phyloP scores from a whole-genome alignment of 2,113 vertebrate species.

The Ageneiosus marmoratus region DNA sequence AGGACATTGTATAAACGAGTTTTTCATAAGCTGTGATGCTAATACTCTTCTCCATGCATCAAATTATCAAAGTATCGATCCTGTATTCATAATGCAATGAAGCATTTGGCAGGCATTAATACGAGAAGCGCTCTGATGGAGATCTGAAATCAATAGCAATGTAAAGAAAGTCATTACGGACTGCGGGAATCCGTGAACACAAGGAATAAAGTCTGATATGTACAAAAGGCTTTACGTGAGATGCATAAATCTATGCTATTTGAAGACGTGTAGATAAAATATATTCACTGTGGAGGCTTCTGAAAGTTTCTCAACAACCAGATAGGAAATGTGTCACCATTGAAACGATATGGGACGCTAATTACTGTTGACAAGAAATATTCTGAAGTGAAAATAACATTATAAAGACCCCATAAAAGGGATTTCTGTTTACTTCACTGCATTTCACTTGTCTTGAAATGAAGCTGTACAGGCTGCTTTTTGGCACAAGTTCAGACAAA shows the following conservation, averaged over 20 bases:
- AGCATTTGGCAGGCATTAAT: slow-evolving; percentile 43
- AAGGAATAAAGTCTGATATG: slow-evolving; percentile 9
- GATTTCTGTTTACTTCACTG: background rate
- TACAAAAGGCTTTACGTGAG: slow-evolving; percentile 20
- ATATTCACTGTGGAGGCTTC: background rate
- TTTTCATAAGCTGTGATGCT: slow-evolving; percentile 23
- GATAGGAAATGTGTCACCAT: background rate
- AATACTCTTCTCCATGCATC: slow-evolving; percentile 37
- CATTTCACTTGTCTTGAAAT: background rate
- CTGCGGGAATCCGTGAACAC: slow-evolving; percentile 14
- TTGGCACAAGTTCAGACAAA: background rate
- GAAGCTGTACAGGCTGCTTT: background rate
- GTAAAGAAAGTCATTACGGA: slow-evolving; percentile 43
- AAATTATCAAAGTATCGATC: slow-evolving; percentile 44
- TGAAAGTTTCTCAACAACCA: background rate
- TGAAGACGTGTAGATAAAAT: background rate
- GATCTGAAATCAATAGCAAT: slow-evolving; percentile 45
- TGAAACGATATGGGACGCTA: background rate
- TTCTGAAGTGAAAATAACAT: background rate
- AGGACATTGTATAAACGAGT: slow-evolving; percentile 14
- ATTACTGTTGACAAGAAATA: background rate
- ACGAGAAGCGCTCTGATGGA: slow-evolving; percentile 31
- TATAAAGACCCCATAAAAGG: background rate
- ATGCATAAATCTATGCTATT: slow-evolving; percentile 12
- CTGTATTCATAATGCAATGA: slow-evolving; percentile 36